phyloP scores from a whole-genome alignment of 2,113 vertebrate genomes.

The Calyptomena viridis region DNA sequence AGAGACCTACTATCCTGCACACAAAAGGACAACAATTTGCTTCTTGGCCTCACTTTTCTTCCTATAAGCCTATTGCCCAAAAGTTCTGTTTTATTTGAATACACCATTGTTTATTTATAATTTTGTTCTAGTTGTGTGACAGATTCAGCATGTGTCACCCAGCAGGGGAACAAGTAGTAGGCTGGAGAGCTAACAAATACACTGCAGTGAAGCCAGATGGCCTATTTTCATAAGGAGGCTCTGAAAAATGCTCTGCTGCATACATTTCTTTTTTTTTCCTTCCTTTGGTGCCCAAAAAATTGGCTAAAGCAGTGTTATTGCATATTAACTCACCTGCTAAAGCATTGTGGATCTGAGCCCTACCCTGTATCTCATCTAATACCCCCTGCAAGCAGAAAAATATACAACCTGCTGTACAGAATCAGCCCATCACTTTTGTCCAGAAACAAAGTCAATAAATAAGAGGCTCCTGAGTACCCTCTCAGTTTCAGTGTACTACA shows the following conservation, averaged over 20 bases:
- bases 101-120: slow-evolving; percentile 55
- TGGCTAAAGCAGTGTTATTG: background rate
- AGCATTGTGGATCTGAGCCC: background rate
- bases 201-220: slow-evolving; percentile 41
- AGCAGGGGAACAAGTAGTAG: slow-evolving; percentile 41
- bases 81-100: slow-evolving; percentile 48
- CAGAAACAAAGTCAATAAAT: background rate
- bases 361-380: background rate
- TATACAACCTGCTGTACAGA: fast-evolving
- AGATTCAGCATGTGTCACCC: slow-evolving; percentile 42
- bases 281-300: background rate
- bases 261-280: background rate
- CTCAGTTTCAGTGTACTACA: background rate
- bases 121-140: slow-evolving; percentile 48
- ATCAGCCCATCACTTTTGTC: background rate
- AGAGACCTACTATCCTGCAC: background rate
- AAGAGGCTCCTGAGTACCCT: background rate
- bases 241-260: slow-evolving; percentile 31
- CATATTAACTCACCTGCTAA: background rate
- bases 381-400: background rate
- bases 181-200: slow-evolving; percentile 30
- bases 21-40: background rate
- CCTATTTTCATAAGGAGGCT: slow-evolving; percentile 21
- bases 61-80: background rate
- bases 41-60: background rate